Evolutionary conservation across 2,888 invertebrate genomes (phyloP).

Genomic region (Atherix ibis): DNA sequence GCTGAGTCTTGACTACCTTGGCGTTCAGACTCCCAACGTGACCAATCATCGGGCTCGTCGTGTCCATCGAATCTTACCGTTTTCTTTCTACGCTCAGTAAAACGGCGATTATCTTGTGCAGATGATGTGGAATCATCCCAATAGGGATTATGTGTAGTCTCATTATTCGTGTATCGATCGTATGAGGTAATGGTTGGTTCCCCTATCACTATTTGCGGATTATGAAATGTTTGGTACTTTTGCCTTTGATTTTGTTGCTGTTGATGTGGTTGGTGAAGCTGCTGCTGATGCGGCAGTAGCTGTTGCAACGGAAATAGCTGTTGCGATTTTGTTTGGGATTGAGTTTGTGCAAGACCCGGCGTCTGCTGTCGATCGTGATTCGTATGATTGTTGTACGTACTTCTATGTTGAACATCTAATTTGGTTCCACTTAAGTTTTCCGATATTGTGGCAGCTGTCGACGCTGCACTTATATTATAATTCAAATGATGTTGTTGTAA

Average conservation of each 20-base stretch:
- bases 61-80: constrained; percentile 77
- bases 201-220: constrained; percentile 33
- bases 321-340: too few relatives aligned
- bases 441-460: too few relatives aligned
- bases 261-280: constrained; percentile 19
- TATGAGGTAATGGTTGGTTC: constrained; percentile 18
- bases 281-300: constrained; percentile 23
- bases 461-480: background rate
- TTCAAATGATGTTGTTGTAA: constrained; percentile 4
- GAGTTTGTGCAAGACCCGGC: constrained; percentile 16
- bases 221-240: constrained; percentile 26
- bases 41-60: constrained; percentile 40
- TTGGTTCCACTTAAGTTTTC: constrained; percentile 15
- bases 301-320: constrained; percentile 24
- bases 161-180: constrained; percentile 20
- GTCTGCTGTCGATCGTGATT: constrained; percentile 33
- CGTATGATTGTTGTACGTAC: constrained; percentile 31
- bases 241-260: constrained; percentile 35
- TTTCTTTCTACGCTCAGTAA: constrained; percentile 84
- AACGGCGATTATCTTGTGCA: constrained; percentile 51
- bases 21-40: constrained; percentile 61
- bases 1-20: constrained; percentile 85
- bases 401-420: constrained; percentile 32
- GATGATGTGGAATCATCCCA: constrained; percentile 20
- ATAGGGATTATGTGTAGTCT: constrained; percentile 16